Conservation (phyloP, 2,888 invertebrate genomes). For the Polydrusus cervinus region DNA sequence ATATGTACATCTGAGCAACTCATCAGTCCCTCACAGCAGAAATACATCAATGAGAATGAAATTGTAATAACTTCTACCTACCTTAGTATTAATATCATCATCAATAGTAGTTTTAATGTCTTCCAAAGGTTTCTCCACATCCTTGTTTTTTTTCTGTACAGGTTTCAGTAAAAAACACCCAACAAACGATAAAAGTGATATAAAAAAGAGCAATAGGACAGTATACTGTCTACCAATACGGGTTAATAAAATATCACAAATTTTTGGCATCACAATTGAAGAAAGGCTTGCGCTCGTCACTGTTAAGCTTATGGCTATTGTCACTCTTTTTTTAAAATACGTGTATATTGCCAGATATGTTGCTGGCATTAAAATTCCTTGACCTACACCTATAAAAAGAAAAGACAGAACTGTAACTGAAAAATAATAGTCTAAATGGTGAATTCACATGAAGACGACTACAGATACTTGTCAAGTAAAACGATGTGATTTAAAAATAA, state of each 20-base stretch:
- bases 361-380: constrained; percentile 71
- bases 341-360: constrained; percentile 72
- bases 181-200: constrained; percentile 71
- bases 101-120: constrained; percentile 11
- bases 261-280: constrained; percentile 72
- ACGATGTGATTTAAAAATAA: too few relatives aligned
- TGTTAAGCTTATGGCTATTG: constrained; percentile 71
- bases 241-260: constrained; percentile 69
- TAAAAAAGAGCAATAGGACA: constrained; percentile 71
- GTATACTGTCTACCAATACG: constrained; percentile 70
- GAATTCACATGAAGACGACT: too few relatives aligned
- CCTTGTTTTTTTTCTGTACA: constrained; percentile 59
- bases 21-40: too few relatives aligned
- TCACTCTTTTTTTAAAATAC: constrained; percentile 72
- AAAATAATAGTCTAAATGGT: background rate
- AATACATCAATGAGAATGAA: too few relatives aligned
- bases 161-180: constrained; percentile 73
- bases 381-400: constrained; percentile 71
- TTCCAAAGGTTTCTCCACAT: constrained; percentile 28
- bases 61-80: background rate
- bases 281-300: constrained; percentile 72
- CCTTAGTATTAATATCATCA: constrained; percentile 5
- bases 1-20: too few relatives aligned
- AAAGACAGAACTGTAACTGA: constrained; percentile 3
- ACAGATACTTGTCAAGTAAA: too few relatives aligned